These are phyloP conservation scores for Drosophila macrospina DNA, from an alignment of 2,888 invertebrate species.

Conservation along the genomic window DNA sequence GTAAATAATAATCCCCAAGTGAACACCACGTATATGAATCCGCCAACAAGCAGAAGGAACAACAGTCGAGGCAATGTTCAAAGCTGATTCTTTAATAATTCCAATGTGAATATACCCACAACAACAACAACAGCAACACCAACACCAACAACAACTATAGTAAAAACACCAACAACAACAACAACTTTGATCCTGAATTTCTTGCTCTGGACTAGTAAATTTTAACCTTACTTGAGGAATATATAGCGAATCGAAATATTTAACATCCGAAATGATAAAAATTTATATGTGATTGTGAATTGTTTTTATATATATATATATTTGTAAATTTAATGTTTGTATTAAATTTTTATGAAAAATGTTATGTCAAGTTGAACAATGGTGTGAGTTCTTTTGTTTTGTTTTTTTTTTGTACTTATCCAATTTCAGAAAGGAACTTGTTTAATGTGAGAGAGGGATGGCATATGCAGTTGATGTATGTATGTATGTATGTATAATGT, in stretches of 20 bases:
- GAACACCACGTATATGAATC: conserved; percentile 23
- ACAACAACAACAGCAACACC: conserved; percentile 29
- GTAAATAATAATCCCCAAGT: conserved; percentile 20
- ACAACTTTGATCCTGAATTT: conserved; percentile 75
- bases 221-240: conserved; percentile 75
- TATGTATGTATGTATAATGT: background rate
- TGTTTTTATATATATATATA: conserved; percentile 74
- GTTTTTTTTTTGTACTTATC: conserved; percentile 26
- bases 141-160: conserved; percentile 31
- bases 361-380: conserved; percentile 76
- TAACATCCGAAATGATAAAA: conserved; percentile 77
- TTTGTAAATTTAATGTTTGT: conserved; percentile 79
- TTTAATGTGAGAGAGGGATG: background rate
- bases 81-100: conserved; percentile 62
- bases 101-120: conserved; percentile 49
- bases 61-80: conserved; percentile 39
- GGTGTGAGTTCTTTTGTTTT: conserved; percentile 20
- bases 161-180: conserved; percentile 44
- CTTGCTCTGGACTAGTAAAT: conserved; percentile 78
- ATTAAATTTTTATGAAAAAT: conserved; percentile 79
- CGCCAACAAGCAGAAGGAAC: conserved; percentile 10
- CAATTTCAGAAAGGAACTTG: conserved; percentile 48
- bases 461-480: conserved; percentile 17
- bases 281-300: conserved; percentile 79
- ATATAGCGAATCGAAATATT: conserved; percentile 77